phyloP scores from a whole-genome alignment of 1,140 invertebrate species.

The Sitodiplosis mosellana region DNA sequence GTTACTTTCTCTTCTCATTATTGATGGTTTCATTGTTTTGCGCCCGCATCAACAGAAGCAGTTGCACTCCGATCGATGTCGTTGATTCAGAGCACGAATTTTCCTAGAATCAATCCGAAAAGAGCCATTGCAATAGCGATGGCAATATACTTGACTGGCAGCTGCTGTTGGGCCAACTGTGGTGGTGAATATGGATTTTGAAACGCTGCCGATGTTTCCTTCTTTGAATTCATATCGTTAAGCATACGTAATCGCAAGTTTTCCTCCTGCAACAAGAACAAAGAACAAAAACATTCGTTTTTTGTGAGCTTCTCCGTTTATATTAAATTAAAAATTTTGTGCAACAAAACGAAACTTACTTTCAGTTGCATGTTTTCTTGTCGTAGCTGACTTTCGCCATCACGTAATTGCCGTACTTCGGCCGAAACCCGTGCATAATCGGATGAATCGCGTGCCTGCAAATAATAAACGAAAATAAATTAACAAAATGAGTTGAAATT shows the following conservation, averaged over 20 bases:
- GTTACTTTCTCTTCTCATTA: too few species aligned
- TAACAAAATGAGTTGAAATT: constrained; percentile 3
- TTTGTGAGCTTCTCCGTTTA: background rate
- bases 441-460: too few species aligned
- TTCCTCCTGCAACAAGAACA: constrained; percentile 27
- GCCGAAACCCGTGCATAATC: constrained; percentile 31
- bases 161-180: constrained; percentile 23
- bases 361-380: constrained; percentile 67
- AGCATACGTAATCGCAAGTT: constrained; percentile 30
- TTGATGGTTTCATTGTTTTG: too few species aligned
- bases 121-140: constrained; percentile 31
- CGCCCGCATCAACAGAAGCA: too few species aligned
- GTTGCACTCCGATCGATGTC: too few species aligned
- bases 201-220: constrained; percentile 8
- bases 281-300: constrained; percentile 4
- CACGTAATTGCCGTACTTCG: constrained; percentile 54
- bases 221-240: constrained; percentile 18
- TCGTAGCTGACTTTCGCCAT: constrained; percentile 53
- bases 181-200: constrained; percentile 22
- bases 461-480: too few species aligned
- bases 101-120: constrained; percentile 34
- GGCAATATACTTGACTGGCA: constrained; percentile 30
- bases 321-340: constrained; percentile 1
- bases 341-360: constrained; percentile 33
- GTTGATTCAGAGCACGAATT: constrained; percentile 34